Evolutionary conservation across 2,113 vertebrate genomes (phyloP).

Genomic region (Sigmodon hispidus): DNA sequence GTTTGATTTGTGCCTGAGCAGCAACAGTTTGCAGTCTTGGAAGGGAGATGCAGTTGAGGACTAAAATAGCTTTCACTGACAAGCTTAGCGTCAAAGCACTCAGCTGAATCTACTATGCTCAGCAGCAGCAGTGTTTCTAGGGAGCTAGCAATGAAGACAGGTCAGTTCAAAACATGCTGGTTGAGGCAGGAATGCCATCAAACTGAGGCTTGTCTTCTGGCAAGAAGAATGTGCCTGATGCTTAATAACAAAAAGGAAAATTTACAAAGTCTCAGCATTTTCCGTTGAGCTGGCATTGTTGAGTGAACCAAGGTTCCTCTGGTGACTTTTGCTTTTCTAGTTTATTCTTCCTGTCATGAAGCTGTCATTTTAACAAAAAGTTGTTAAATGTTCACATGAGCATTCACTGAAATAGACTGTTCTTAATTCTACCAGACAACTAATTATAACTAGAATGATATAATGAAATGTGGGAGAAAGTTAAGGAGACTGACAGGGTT

Average conservation of each 20-base stretch:
- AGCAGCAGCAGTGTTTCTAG: constrained; percentile 46
- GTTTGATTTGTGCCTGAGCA: constrained; percentile 25
- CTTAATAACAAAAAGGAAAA: not conserved
- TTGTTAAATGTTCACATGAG: constrained; percentile 61
- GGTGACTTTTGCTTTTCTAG: constrained; percentile 1
- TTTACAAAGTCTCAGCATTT: not conserved
- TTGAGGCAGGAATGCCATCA: constrained; percentile 35
- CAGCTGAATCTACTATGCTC: not conserved
- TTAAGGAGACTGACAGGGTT: constrained; percentile 80
- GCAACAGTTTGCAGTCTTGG: constrained; percentile 38
- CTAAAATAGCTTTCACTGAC: constrained; percentile 61
- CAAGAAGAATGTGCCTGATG: not conserved
- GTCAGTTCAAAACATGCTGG: constrained; percentile 63
- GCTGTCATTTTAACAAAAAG: constrained; percentile 47
- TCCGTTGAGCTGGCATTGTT: not conserved
- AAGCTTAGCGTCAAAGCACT: constrained; percentile 62
- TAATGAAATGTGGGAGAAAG: constrained; percentile 75
- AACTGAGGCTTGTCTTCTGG: not conserved
- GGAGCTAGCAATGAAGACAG: constrained; percentile 39
- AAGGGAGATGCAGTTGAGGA: constrained; percentile 42
- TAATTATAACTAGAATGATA: constrained; percentile 76
- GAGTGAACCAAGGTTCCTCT: constrained; percentile 36
- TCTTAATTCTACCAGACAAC: constrained; percentile 84
- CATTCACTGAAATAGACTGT: constrained; percentile 72
- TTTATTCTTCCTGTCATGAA: constrained; percentile 52